Evolutionary conservation across 2,797 vertebrate genomes (phyloP).

Genomic region (Phalloptychus januarius): DNA sequence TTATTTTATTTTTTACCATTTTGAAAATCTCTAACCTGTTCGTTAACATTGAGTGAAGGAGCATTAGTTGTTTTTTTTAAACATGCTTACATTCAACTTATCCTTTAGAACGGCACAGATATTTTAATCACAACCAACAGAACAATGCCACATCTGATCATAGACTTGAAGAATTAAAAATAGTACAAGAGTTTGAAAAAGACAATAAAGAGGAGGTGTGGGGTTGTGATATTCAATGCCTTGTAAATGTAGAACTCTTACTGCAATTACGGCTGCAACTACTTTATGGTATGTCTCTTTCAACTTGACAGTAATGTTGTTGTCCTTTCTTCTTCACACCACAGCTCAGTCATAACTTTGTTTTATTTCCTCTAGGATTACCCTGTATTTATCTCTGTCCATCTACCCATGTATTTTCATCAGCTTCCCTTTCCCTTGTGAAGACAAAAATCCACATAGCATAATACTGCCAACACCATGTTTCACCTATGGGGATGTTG

Average conservation of each 20-base stretch:
- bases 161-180: conserved; percentile 38
- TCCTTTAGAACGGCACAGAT: conserved; percentile 45
- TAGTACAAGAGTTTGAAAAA: conserved; percentile 44
- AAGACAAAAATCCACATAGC: not conserved
- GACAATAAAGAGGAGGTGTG: conserved; percentile 25
- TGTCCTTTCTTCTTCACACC: not conserved
- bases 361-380: not conserved
- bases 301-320: not conserved
- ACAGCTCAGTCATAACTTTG: not conserved
- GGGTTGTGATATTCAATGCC: conserved; percentile 11
- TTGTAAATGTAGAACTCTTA: not conserved
- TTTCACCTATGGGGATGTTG: not conserved
- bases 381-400: not conserved
- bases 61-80: conserved; percentile 36
- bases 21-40: conserved; percentile 31
- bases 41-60: conserved; percentile 21
- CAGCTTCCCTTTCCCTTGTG: not conserved
- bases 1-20: not conserved
- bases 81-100: conserved; percentile 40
- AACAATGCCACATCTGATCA: conserved; percentile 47
- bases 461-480: not conserved
- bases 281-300: not conserved
- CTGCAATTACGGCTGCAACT: not conserved
- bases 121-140: conserved; percentile 41
- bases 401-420: not conserved